These are phyloP conservation scores for Neodon shergylaensis DNA, from an alignment of 2,113 vertebrate species.

Conservation along the genomic window DNA sequence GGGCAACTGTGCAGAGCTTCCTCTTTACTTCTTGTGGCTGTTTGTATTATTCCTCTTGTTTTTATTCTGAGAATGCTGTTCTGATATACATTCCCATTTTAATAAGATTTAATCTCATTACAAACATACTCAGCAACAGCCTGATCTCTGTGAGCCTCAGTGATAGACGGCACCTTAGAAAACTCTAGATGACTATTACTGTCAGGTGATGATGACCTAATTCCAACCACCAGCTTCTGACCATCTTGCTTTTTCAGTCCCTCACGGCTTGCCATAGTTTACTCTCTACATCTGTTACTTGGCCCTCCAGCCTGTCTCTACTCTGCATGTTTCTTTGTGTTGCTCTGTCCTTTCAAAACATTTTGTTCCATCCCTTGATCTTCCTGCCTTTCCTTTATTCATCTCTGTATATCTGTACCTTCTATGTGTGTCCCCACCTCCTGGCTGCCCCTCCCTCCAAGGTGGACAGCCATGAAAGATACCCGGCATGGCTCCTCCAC, in stretches of 20 bases:
- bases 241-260: not conserved
- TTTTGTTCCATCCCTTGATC: conserved; percentile 68
- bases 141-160: conserved; percentile 5
- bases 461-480: conserved; percentile 67
- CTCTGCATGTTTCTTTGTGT: conserved; percentile 46
- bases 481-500: conserved; percentile 57
- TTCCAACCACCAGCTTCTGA: not conserved
- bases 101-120: conserved; percentile 2
- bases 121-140: not conserved
- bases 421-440: conserved; percentile 24
- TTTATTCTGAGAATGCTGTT: not conserved
- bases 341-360: conserved; percentile 44
- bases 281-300: not conserved
- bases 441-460: conserved; percentile 64
- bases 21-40: conserved; percentile 20
- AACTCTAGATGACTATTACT: not conserved
- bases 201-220: not conserved
- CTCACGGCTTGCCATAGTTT: not conserved
- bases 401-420: not conserved
- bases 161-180: not conserved
- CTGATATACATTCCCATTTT: not conserved
- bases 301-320: not conserved
- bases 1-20: not conserved
- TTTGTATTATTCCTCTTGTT: not conserved
- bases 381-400: conserved; percentile 56